Evolutionary conservation across 2,113 vertebrate species (phyloP), one percentile per base, ranked within the genome.

Genomic region (Pyxicephalus adspersus): DNA sequence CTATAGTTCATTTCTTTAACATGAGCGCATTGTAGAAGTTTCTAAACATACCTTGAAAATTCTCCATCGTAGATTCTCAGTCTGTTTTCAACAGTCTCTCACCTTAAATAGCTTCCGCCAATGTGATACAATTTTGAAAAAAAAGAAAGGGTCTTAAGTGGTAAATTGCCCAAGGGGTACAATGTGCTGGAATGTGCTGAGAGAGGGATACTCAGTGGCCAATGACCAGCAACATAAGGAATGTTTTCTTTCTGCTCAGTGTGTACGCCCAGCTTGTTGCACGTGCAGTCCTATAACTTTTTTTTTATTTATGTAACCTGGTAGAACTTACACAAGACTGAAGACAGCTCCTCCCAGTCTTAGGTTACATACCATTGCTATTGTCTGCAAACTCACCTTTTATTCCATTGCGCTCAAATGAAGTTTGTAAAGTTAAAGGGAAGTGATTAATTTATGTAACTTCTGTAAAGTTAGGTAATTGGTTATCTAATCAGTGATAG

Each of bases 221-320:
- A 45, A 7, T 70, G 38, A 70, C 45, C 66, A 11, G 22, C 19
- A 52, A 26, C 54, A 7, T 20, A 54, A 3, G 6, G n/a, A 17
- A 25, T 25, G 13, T 64, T 3, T 5, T 28, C 8, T 45, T 2
- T 58, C n/a, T 22, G 13, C 20, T 15, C 61, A 25, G 15, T 34
- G 72, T 45, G 58, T 34, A 23, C 19, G n/a, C 31, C 17, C 28
- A 45, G 9, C 38, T 23, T 28, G 73, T 76, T 45, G n/a, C 34
- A 63, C 28, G 22, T 61, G 57, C 31, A 26, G 73, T 58, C n/a
- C 6, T 38, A 25, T 18, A 50, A 1, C 19, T 51, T 60, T 26
- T 45, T 26, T 64, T 19, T 29, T 18, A 4, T 17, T 77, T 77
- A 77, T 77, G 50, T 54, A 77, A 77, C 25, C 11, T 15, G 8